Evolutionary conservation across 2,797 vertebrate genomes (phyloP), one percentile per base, ranked within the genome.

Genomic region (Tapirus indicus): DNA sequence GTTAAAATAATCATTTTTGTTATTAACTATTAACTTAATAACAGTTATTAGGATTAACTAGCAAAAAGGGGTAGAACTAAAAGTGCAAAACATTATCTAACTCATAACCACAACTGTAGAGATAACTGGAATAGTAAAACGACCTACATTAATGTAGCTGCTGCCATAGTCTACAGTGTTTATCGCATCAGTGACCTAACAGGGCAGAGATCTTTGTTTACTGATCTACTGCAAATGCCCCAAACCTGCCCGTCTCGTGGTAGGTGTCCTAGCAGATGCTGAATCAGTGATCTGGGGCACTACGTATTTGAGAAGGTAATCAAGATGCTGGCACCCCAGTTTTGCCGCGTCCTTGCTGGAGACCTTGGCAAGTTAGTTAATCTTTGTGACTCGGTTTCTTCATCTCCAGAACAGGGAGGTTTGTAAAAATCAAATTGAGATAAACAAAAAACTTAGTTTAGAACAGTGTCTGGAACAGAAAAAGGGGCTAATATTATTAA

Each of bases 201-300:
- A 14, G 35, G 12, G n/a, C 52, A 71, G 78, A 35, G 47, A 44
- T 13, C 58, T 35, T 13, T 44, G 58, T 14, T 79, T n/a, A 16
- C 29, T 16, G 27, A 32, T 18, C 21, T 32, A 8, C 14, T 56
- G 10, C 89, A 47, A 75, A 72, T 0, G 32, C 21, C 69, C 71
- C 66, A 18, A 69, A 29, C 2, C 14, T 20, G 69, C 52, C 49
- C 27, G 1, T 14, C 54, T 56, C 44, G 7, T 0, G 23, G n/a
- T 0, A 21, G 17, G 47, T 9, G 7, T 6, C 18, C 56, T 2
- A 1, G 14, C 58, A 49, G 71, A 2, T 3, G 68, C 13, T 27
- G 3, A 58, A 62, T 35, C 11, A 8, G 64, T 4, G 56, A 66
- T 1, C 17, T 9, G 5, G 58, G 56, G 5, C 38, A 16, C 4